phyloP scores from a whole-genome alignment of 2,888 invertebrate species.

The Helobdella robusta region DNA sequence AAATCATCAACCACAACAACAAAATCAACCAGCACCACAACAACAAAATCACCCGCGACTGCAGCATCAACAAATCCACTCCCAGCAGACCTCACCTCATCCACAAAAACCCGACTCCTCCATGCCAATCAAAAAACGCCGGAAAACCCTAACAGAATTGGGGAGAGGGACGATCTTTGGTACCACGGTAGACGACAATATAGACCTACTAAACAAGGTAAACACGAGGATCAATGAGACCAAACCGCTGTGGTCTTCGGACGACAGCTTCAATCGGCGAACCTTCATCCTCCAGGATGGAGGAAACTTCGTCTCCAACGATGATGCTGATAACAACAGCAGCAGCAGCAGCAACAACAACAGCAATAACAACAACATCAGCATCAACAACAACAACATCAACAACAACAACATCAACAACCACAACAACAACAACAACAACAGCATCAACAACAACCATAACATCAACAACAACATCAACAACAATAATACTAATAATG shows the following conservation, averaged over 20 bases:
- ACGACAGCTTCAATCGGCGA: neutral
- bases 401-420: too few species aligned
- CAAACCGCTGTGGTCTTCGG: conserved; percentile 20
- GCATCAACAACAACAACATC: too few species aligned
- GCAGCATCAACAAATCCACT: neutral
- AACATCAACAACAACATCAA: too few species aligned
- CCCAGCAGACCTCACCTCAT: neutral
- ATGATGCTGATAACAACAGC: neutral
- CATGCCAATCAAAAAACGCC: conserved; percentile 29
- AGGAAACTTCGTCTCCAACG: neutral
- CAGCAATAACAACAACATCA: too few species aligned
- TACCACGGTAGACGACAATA: conserved; percentile 26
- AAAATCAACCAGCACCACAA: neutral
- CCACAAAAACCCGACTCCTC: conserved; percentile 12
- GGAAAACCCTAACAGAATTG: conserved; percentile 27
- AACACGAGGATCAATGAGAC: neutral
- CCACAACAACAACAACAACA: too few species aligned
- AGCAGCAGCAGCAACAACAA: neutral
- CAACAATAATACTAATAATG: too few species aligned
- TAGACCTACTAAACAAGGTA: neutral
- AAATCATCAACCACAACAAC: neutral
- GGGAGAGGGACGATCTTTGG: conserved; percentile 29
- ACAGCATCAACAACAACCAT: too few species aligned
- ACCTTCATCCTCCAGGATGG: neutral
- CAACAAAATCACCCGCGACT: neutral